These are phyloP conservation scores for Liopterus haemorrhoidalis DNA, from an alignment of 2,888 invertebrate genomes.

Conservation along the genomic window DNA sequence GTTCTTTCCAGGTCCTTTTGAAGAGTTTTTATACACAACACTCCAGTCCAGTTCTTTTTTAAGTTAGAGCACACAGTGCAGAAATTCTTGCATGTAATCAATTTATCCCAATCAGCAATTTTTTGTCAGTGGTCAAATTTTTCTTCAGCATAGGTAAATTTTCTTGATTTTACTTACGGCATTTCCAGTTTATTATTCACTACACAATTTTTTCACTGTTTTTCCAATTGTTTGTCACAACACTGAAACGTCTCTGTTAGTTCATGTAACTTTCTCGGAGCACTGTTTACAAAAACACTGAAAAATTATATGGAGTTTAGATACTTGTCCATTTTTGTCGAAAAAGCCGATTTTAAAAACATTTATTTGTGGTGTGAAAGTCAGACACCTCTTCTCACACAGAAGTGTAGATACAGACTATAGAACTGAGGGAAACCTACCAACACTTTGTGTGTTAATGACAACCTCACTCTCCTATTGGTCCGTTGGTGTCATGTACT, in stretches of 20 bases:
- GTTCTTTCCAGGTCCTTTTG: no score
- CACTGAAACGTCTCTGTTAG: neutral
- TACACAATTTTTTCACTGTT: no score
- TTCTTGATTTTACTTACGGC: no score
- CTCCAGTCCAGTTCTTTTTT: no score
- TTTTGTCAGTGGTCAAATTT: no score
- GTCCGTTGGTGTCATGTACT: constrained; percentile 41
- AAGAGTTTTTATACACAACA: no score
- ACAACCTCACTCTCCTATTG: constrained; percentile 44
- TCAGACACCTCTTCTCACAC: constrained; percentile 44
- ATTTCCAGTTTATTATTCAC: no score
- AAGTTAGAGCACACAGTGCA: no score
- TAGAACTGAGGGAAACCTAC: constrained; percentile 11
- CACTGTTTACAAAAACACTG: neutral
- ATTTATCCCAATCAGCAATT: no score
- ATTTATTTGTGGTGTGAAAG: constrained; percentile 38
- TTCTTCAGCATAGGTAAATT: no score
- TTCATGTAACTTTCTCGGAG: neutral
- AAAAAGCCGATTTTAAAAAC: constrained; percentile 23
- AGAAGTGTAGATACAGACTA: constrained; percentile 40
- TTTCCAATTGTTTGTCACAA: no score
- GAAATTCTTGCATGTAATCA: neutral
- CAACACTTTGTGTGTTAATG: constrained; percentile 47
- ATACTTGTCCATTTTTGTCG: constrained; percentile 7
- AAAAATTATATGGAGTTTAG: neutral